These are phyloP conservation scores for Callionymus lyra DNA, from an alignment of 2,113 vertebrate genomes.

Conservation along the genomic window DNA sequence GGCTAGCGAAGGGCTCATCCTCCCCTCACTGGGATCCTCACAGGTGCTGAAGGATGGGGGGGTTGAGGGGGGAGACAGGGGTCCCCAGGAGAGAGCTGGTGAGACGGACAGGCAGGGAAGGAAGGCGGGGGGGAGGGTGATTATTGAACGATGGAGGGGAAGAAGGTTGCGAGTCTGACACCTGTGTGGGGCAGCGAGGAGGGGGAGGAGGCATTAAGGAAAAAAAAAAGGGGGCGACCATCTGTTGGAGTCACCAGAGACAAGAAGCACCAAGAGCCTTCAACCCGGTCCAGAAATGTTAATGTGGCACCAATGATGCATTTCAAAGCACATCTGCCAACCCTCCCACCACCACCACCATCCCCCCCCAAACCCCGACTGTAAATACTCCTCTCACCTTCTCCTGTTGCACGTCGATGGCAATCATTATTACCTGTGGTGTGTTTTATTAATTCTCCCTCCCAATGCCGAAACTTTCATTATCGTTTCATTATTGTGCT, in stretches of 20 bases:
- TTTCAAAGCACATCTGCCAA: constrained; percentile 53
- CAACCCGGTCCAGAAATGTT: constrained; percentile 56
- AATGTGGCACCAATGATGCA: constrained; percentile 47
- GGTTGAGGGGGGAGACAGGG: background rate
- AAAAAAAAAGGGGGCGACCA: constrained; percentile 37
- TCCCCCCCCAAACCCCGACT: too few relatives aligned
- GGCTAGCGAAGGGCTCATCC: constrained; percentile 36
- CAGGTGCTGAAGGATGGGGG: constrained; percentile 50
- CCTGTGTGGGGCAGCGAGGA: constrained; percentile 39
- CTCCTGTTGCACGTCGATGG: background rate
- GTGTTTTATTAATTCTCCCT: constrained; percentile 10
- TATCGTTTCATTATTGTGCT: constrained; percentile 52
- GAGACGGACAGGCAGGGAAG: background rate
- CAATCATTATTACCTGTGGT: constrained; percentile 15
- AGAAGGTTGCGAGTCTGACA: constrained; percentile 29
- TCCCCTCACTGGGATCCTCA: constrained; percentile 41
- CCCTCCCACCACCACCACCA: too few relatives aligned
- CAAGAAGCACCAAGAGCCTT: constrained; percentile 38
- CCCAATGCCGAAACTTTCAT: constrained; percentile 28
- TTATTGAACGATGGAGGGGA: constrained; percentile 41
- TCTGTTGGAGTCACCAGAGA: constrained; percentile 58
- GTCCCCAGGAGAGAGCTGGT: constrained; percentile 6
- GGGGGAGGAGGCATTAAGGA: constrained; percentile 8
- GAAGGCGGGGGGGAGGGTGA: constrained; percentile 27
- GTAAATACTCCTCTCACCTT: constrained; percentile 16